Conservation (phyloP, 2,797 vertebrate species). For the Parauchenoglanis ngamensis region DNA sequence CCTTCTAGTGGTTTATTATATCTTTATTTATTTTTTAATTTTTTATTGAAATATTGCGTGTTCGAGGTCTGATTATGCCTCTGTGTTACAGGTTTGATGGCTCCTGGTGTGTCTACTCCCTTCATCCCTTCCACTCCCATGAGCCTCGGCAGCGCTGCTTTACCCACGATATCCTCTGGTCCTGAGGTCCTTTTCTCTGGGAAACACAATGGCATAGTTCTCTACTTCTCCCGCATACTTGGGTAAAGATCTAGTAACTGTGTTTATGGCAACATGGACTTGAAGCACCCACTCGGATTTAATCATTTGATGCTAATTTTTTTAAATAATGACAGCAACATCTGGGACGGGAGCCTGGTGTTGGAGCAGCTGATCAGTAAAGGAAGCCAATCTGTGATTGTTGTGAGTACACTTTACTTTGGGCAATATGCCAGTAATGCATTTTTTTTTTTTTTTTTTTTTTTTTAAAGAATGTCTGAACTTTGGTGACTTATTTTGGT, state of each 20-base stretch:
- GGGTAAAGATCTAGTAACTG: constrained; percentile 77
- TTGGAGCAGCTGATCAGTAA: constrained; percentile 85
- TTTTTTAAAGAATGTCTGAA: background rate
- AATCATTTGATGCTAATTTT: background rate
- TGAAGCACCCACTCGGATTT: background rate
- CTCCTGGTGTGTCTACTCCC: constrained; percentile 77
- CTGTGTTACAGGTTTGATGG: constrained; percentile 64
- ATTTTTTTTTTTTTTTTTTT: no score
- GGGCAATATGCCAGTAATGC: no score
- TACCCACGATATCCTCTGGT: constrained; percentile 80
- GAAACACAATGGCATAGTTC: constrained; percentile 92
- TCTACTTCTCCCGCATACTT: constrained; percentile 93
- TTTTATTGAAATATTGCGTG: no score
- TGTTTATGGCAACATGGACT: background rate
- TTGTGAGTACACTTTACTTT: constrained; percentile 77
- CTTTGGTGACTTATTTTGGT: background rate
- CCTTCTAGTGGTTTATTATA: background rate
- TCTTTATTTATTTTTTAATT: background rate
- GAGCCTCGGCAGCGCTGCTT: constrained; percentile 60
- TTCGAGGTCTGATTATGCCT: no score
- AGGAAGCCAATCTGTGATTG: constrained; percentile 81
- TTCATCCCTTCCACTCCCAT: constrained; percentile 66
- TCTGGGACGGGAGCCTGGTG: constrained; percentile 95
- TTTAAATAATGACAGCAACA: constrained; percentile 79
- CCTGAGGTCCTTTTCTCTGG: constrained; percentile 95